phyloP scores from a whole-genome alignment of 1,140 invertebrate species.

The Elysia chlorotica region DNA sequence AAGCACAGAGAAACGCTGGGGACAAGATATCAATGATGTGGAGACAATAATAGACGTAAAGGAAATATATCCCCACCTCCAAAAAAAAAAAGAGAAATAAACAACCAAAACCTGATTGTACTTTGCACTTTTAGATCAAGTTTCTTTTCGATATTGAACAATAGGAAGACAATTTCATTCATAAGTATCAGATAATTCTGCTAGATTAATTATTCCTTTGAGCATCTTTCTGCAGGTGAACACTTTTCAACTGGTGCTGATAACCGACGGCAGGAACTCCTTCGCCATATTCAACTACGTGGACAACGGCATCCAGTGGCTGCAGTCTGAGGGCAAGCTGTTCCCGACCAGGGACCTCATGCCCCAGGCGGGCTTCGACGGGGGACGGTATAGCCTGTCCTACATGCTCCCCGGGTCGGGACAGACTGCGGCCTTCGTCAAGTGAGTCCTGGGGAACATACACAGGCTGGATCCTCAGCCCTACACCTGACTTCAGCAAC shows the following conservation, averaged over 20 bases:
- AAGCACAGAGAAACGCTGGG: too few species aligned
- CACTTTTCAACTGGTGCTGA: conserved; percentile 83
- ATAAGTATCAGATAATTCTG: not conserved
- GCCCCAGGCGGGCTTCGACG: conserved; percentile 89
- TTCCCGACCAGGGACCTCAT: conserved; percentile 79
- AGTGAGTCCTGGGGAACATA: too few species aligned
- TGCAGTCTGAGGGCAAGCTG: conserved; percentile 72
- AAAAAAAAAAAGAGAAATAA: too few species aligned
- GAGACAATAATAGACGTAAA: not conserved
- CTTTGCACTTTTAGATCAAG: too few species aligned
- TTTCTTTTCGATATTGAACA: not conserved
- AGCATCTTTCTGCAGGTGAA: conserved; percentile 66
- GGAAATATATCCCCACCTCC: not conserved
- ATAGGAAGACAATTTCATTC: not conserved
- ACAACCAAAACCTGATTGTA: too few species aligned
- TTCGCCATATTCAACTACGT: conserved; percentile 87
- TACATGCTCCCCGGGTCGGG: conserved; percentile 77
- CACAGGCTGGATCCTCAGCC: not conserved
- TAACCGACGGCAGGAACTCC: conserved; percentile 79
- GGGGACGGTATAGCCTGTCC: conserved; percentile 74
- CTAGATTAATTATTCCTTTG: not conserved
- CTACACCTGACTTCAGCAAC: not conserved
- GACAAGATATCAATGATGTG: too few species aligned
- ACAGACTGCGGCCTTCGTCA: conserved; percentile 78
- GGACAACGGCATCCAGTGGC: conserved; percentile 87